phyloP scores from a whole-genome alignment of 1,140 invertebrate species.

The Zophobas atratus region DNA sequence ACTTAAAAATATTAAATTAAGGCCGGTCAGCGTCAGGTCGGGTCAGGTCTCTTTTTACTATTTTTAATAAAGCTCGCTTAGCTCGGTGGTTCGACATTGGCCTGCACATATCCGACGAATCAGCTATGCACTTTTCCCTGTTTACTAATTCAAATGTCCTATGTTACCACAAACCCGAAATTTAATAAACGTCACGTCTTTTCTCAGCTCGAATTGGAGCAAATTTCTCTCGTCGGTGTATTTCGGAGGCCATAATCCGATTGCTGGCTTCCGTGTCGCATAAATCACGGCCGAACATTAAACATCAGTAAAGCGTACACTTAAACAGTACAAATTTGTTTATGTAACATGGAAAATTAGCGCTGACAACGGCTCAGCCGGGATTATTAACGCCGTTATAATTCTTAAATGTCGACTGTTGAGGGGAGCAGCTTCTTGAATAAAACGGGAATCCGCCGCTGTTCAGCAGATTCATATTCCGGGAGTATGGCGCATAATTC shows the following conservation, averaged over 20 bases:
- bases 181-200: no score
- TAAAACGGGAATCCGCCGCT: constrained; percentile 39
- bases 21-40: no score
- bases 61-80: no score
- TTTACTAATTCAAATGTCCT: no score
- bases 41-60: no score
- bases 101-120: no score
- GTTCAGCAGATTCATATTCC: constrained; percentile 51
- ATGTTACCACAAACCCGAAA: no score
- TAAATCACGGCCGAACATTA: constrained; percentile 36
- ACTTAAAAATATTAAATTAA: no score
- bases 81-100: no score
- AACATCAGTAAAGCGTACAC: constrained; percentile 35
- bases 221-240: not conserved
- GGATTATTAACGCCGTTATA: constrained; percentile 42
- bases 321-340: constrained; percentile 36
- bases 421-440: constrained; percentile 41
- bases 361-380: constrained; percentile 34
- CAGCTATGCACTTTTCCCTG: no score
- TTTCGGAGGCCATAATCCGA: constrained; percentile 39
- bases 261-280: constrained; percentile 35
- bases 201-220: no score
- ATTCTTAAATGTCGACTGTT: constrained; percentile 37
- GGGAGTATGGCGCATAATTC: constrained; percentile 51
- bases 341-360: constrained; percentile 43